Conservation (phyloP, 1,140 invertebrate species). For the Brachionus sp. region DNA sequence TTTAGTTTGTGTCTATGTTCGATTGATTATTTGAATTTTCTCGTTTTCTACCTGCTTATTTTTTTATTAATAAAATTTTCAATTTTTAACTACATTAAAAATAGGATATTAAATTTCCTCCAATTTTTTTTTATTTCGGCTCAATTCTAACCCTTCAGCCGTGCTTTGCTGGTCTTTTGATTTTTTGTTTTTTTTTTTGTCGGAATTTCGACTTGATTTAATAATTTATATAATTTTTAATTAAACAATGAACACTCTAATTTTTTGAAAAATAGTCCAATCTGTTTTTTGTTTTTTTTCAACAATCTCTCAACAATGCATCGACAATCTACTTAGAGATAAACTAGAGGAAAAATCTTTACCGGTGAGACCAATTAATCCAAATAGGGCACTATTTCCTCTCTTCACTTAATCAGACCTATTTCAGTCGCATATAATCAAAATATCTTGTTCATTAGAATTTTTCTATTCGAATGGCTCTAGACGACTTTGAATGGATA, state of each 20-base stretch:
- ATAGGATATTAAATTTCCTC: constrained; percentile 33
- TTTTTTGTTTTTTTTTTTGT: not conserved
- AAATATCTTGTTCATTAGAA: not conserved
- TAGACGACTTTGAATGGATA: not conserved
- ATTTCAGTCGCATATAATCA: not conserved
- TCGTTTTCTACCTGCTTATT: not conserved
- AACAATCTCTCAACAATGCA: not conserved
- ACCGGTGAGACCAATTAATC: not conserved
- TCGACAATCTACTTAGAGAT: constrained; percentile 8
- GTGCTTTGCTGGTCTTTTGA: not conserved
- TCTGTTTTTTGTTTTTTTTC: not conserved
- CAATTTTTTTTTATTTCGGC: not conserved
- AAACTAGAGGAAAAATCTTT: not conserved
- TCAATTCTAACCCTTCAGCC: not conserved
- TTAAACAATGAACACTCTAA: constrained; percentile 6
- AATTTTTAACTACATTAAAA: constrained; percentile 5
- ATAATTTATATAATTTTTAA: not conserved
- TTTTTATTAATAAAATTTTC: not conserved
- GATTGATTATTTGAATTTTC: not conserved
- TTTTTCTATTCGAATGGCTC: not conserved
- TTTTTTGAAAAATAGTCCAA: not conserved
- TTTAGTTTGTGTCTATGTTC: constrained; percentile 32
- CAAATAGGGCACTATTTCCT: not conserved
- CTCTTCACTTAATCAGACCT: not conserved
- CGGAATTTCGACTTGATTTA: constrained; percentile 2